Conservation (phyloP, 2,797 vertebrate genomes). For the Dermochelys coriacea region DNA sequence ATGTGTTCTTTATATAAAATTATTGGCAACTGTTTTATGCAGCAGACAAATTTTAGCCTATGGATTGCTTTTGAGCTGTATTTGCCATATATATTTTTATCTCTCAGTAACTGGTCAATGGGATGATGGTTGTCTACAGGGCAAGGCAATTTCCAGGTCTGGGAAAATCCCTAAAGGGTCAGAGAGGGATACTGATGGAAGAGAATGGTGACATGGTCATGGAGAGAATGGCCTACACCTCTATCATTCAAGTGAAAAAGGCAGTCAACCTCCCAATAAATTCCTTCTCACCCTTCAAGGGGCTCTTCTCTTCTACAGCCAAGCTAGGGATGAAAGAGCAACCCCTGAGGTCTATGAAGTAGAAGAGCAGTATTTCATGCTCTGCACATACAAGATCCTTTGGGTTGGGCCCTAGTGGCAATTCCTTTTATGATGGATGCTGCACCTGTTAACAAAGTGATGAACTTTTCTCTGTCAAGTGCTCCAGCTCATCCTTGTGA, state of each 20-base stretch:
- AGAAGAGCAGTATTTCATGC: not conserved
- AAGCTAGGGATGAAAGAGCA: not conserved
- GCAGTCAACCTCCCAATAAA: not conserved
- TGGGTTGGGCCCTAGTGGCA: not conserved
- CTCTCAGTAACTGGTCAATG: not conserved
- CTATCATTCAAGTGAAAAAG: not conserved
- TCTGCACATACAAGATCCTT: not conserved
- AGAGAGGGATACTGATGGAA: not conserved
- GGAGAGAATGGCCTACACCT: not conserved
- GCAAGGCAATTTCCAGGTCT: not conserved
- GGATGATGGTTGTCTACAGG: not conserved
- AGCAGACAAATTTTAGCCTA: not conserved
- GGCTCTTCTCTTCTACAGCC: not conserved
- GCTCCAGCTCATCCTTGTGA: not conserved
- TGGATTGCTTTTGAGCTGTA: not conserved
- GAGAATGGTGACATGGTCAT: not conserved
- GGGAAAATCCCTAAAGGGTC: not conserved
- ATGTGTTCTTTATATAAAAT: constrained; percentile 16
- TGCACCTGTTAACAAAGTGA: not conserved
- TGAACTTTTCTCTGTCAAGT: not conserved
- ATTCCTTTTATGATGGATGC: not conserved
- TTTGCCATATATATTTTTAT: not conserved
- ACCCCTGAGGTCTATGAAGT: not conserved
- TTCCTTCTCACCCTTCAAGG: not conserved
- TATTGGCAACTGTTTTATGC: not conserved